Evolutionary conservation across 1,140 invertebrate genomes (phyloP).

Genomic region (Bombus confusus): DNA sequence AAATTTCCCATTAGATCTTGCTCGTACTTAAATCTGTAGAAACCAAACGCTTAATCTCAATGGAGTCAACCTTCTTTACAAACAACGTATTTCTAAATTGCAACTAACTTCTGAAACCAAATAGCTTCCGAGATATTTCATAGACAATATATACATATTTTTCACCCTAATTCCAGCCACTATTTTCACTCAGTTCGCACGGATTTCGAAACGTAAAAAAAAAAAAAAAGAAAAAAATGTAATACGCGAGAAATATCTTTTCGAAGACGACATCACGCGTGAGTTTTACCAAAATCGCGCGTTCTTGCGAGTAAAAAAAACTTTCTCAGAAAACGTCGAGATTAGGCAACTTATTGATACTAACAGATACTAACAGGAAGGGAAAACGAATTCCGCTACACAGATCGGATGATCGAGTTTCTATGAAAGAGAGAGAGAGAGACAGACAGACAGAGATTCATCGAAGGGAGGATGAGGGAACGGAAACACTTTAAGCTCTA

Average conservation of each 20-base stretch:
- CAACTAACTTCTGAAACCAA: too few species aligned
- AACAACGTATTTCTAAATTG: too few species aligned
- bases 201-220: too few species aligned
- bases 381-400: neutral
- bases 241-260: too few species aligned
- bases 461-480: neutral
- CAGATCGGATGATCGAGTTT: neutral
- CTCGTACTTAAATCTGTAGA: too few species aligned
- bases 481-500: constrained; percentile 34
- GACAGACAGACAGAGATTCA: neutral
- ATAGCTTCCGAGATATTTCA: neutral
- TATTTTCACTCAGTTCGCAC: neutral
- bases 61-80: too few species aligned
- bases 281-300: too few species aligned
- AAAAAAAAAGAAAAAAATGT: too few species aligned
- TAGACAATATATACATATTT: neutral
- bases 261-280: too few species aligned
- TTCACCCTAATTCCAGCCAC: neutral
- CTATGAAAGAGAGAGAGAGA: too few species aligned
- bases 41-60: too few species aligned
- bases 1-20: too few species aligned
- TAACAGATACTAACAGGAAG: neutral
- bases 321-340: neutral
- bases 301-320: neutral
- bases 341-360: neutral